Evolutionary conservation across 1,140 invertebrate genomes (phyloP).

Genomic region (Trypoxylus dichotomus): DNA sequence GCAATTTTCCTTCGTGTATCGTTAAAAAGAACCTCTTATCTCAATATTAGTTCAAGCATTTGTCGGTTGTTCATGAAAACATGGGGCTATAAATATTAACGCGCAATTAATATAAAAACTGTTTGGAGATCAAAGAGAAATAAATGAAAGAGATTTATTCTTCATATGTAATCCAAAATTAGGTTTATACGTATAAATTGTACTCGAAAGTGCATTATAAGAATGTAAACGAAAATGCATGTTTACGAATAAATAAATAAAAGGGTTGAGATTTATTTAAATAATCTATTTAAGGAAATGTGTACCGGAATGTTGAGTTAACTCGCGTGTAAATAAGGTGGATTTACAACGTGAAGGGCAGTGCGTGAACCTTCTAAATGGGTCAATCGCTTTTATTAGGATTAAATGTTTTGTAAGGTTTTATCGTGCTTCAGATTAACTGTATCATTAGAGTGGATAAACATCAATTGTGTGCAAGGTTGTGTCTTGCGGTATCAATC

Average conservation of each 20-base stretch:
- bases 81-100: not conserved
- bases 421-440: not conserved
- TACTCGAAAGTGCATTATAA: too few relatives aligned
- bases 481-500: too few relatives aligned
- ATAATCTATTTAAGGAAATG: not conserved
- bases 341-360: not conserved
- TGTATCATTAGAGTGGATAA: not conserved
- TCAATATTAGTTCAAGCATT: slow-evolving; percentile 11
- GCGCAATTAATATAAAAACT: not conserved
- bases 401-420: slow-evolving; percentile 3
- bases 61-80: not conserved
- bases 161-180: not conserved
- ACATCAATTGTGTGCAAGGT: too few relatives aligned
- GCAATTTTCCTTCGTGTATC: not conserved
- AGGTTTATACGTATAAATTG: not conserved
- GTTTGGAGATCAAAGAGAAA: not conserved
- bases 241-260: not conserved
- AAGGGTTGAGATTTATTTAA: not conserved
- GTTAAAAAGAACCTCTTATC: slow-evolving; percentile 17
- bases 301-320: not conserved
- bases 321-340: not conserved
- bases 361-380: not conserved
- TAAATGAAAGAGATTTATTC: not conserved
- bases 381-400: not conserved
- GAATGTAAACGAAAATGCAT: not conserved